These are phyloP conservation scores for Lycia hirtaria DNA, from an alignment of 2,888 invertebrate species.

Conservation along the genomic window DNA sequence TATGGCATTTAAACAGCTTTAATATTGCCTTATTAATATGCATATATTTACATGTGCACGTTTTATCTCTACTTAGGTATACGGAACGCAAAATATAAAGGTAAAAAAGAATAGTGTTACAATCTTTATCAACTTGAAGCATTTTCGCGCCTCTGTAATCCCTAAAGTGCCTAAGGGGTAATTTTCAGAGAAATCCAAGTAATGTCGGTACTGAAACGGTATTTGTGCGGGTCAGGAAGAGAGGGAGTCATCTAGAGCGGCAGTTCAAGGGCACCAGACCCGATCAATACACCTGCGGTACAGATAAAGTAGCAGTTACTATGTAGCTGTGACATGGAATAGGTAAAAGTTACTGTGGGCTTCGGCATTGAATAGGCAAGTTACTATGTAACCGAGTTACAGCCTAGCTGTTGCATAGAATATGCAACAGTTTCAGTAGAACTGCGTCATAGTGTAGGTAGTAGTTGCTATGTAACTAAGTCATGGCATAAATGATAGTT, in stretches of 20 bases:
- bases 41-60: no score
- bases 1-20: no score
- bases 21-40: no score
- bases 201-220: background rate
- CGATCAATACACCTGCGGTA: constrained; percentile 25
- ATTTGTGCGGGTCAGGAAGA: constrained; percentile 1
- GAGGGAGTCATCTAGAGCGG: background rate
- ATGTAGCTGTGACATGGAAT: background rate
- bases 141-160: background rate
- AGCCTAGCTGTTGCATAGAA: no score
- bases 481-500: no score
- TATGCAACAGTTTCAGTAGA: no score
- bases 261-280: constrained; percentile 7
- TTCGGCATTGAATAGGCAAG: no score
- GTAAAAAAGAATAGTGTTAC: background rate
- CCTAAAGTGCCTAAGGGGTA: background rate
- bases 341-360: background rate
- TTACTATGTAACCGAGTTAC: no score
- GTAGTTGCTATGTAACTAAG: background rate
- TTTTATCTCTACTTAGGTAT: no score
- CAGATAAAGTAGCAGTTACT: constrained; percentile 5
- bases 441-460: no score
- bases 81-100: no score
- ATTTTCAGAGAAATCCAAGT: constrained; percentile 3
- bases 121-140: background rate